A percentile compares a stretch with the other conserved stretches of the same genome.
Evolutionary conservation across 2,797 vertebrate genomes (phyloP).

Genomic region (Centroberyx gerrardi): DNA sequence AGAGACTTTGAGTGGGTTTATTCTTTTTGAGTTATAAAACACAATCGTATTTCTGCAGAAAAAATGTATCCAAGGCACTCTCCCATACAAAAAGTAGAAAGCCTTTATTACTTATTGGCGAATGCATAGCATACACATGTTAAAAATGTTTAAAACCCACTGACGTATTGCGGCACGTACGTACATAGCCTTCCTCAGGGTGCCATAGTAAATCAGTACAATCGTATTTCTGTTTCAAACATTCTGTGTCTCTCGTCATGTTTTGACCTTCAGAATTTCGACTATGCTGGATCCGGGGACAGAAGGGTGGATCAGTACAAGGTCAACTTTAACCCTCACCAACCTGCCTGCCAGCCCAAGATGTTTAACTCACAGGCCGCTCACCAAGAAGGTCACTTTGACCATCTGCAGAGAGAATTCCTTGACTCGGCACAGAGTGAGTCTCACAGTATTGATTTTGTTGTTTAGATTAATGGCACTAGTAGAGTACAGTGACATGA

Average conservation of each 20-base stretch:
- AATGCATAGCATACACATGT: no score
- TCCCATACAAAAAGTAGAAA: no score
- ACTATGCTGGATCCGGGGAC: conserved; percentile 67
- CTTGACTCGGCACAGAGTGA: conserved; percentile 90
- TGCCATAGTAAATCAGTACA: background rate
- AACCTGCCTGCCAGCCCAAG: conserved; percentile 80
- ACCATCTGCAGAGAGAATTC: conserved; percentile 91
- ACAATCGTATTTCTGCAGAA: background rate
- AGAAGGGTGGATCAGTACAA: conserved; percentile 82
- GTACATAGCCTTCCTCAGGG: no score
- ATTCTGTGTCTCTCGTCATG: background rate
- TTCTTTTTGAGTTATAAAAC: background rate
- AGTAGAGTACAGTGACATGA: background rate
- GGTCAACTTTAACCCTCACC: conserved; percentile 90
- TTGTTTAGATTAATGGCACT: background rate
- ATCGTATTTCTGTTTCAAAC: background rate
- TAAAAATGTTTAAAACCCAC: no score
- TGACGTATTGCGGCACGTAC: no score
- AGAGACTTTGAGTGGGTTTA: background rate
- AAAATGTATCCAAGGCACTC: no score
- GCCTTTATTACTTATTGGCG: no score
- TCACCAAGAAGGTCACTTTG: conserved; percentile 83
- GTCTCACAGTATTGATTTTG: conserved; percentile 41
- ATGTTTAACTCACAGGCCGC: conserved; percentile 79
- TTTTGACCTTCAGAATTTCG: conserved; percentile 73